These are phyloP conservation scores for Sussaba pulchella DNA, from an alignment of 2,888 invertebrate genomes.

Conservation along the genomic window DNA sequence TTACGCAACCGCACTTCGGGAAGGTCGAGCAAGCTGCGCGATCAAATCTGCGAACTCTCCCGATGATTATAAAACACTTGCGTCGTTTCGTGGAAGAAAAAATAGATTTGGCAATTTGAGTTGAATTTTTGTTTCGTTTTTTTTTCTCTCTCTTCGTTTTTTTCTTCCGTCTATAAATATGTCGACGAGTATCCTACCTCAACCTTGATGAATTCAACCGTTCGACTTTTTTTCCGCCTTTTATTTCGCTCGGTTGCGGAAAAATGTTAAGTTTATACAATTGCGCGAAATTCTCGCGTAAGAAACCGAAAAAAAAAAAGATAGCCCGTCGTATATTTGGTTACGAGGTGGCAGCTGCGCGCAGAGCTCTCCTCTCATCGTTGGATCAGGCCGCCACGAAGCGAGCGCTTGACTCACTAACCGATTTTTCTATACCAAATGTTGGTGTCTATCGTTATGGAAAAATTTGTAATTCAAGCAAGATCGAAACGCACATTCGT, in stretches of 20 bases:
- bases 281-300: not conserved
- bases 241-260: slow-evolving; percentile 21
- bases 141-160: slow-evolving; percentile 34
- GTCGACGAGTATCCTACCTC: slow-evolving; percentile 76
- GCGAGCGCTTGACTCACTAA: not conserved
- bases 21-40: slow-evolving; percentile 76
- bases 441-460: slow-evolving; percentile 38
- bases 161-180: slow-evolving; percentile 25
- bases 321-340: slow-evolving; percentile 14
- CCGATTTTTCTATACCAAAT: too few relatives aligned
- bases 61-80: slow-evolving; percentile 58
- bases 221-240: slow-evolving; percentile 20
- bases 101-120: too few relatives aligned
- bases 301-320: too few relatives aligned
- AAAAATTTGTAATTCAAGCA: slow-evolving; percentile 21
- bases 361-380: not conserved
- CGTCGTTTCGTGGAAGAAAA: slow-evolving; percentile 6
- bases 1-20: slow-evolving; percentile 81
- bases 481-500: not conserved
- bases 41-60: slow-evolving; percentile 46
- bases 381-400: not conserved
- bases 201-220: slow-evolving; percentile 78
- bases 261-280: slow-evolving; percentile 25
- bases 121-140: too few relatives aligned
- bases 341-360: slow-evolving; percentile 22